Conservation (phyloP, 2,113 vertebrate genomes). For the Cynocephalus volans region DNA sequence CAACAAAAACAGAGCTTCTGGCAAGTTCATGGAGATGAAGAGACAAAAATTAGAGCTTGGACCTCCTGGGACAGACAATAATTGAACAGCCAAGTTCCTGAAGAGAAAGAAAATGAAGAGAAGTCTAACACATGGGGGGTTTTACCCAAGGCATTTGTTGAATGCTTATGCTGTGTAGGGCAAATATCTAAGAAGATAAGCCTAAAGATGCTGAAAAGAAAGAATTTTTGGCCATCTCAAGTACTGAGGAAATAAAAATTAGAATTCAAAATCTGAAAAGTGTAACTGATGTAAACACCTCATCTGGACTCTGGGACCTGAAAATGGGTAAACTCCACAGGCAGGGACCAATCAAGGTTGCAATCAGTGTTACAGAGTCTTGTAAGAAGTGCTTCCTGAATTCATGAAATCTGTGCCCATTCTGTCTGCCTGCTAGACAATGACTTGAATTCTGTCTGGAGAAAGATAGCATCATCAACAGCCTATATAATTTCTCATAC, state of each 20-base stretch:
- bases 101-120: background rate
- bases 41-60: background rate
- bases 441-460: background rate
- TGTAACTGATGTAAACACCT: background rate
- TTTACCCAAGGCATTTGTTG: background rate
- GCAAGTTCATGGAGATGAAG: background rate
- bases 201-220: background rate
- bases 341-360: background rate
- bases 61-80: background rate
- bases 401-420: background rate
- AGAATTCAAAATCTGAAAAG: background rate
- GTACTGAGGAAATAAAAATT: background rate
- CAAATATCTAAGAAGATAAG: background rate
- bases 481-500: background rate
- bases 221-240: background rate
- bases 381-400: background rate
- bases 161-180: background rate
- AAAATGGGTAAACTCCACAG: background rate
- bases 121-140: accelerated
- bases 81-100: background rate
- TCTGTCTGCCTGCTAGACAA: background rate
- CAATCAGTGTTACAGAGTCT: background rate
- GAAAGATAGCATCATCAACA: background rate
- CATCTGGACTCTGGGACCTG: background rate
- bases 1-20: background rate